Base-by-base conservation (phyloP, 1,140 invertebrate genomes). In the Mercenaria mercenaria region DNA sequence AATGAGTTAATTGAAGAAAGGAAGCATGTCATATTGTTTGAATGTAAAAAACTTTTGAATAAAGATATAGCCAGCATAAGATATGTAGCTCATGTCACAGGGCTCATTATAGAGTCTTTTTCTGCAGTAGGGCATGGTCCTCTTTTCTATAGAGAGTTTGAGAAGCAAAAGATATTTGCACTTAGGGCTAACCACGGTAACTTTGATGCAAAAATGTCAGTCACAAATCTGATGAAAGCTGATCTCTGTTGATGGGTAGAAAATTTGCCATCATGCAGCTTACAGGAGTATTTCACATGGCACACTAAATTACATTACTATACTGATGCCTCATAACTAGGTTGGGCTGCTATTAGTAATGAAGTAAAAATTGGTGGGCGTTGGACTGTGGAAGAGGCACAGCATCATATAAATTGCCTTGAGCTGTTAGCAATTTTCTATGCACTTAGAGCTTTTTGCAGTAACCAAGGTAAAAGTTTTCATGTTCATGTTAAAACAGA, bases 1-100 rank as follows among this genome's bases (percentile, higher is more conserved):
- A n/a, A n/a, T n/a, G n/a, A n/a, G n/a, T 64, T 92, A 41, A 50
- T 89, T 29, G 26, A 82, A 69, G 72, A 76, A 23, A 88, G 79
- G 61, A 64, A 52, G 32, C 3, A 82, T 32, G 81, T 52, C 74
- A 74, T 91, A 34, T 15, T 59, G n/a, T 39, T 6, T 50, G 26
- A 37, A 76, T 87, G 84, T 34, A 50, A 3, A 87, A 23, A 56
- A 50, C 37, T 87, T 32, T 15, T 20, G 0, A 52, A 50, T 50
- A 39, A 67, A 43, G 26, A 37, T 2, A 67, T 3, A 64, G 29
- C 61, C 32, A 67, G 23, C 23, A 64, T 83, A 34, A 41, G 81
- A 67, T 32, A 83, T 67, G 81, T 83, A 39, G 59, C 61, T n/a
- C 29, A 37, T 20, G 61, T 64, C n/a, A n/a, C 34, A 26, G 61